Conservation (phyloP, 37 sponge, comb jelly and placozoan genomes). For the Ianthella basta region DNA sequence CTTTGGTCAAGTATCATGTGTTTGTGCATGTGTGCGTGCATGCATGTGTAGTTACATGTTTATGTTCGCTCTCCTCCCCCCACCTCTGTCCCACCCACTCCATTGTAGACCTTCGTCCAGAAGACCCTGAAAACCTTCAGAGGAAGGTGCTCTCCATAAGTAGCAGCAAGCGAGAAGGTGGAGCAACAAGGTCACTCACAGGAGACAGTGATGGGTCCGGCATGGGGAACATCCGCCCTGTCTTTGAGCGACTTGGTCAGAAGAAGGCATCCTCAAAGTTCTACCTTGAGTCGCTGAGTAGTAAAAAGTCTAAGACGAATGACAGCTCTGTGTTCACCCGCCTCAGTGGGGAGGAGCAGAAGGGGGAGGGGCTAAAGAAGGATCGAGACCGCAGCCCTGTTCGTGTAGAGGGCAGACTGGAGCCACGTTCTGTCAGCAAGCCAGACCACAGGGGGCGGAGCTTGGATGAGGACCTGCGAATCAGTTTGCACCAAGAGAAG, state of each 20-base stretch:
- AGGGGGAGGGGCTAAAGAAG: background rate
- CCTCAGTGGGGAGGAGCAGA: background rate
- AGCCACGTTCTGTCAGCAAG: background rate
- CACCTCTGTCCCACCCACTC: too few relatives aligned
- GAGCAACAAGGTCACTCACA: too few relatives aligned
- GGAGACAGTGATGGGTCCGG: too few relatives aligned
- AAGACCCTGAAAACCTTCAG: background rate
- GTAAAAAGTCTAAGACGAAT: background rate
- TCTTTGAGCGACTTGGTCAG: conserved; percentile 1
- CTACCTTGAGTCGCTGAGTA: background rate
- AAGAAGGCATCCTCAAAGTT: conserved; percentile 19
- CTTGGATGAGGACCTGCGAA: conserved; percentile 13
- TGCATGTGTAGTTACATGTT: too few relatives aligned
- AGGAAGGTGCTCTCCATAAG: conserved; percentile 2
- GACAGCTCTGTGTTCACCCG: conserved; percentile 16
- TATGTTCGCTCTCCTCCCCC: too few relatives aligned
- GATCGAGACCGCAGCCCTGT: conserved; percentile 8
- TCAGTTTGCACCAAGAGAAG: background rate
- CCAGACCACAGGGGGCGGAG: background rate
- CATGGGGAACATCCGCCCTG: background rate
- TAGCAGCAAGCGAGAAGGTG: too few relatives aligned
- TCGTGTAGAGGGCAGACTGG: background rate
- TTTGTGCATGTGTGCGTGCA: too few relatives aligned
- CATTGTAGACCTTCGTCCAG: background rate
- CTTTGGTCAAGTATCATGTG: too few relatives aligned